A percentile compares a stretch with the other conserved stretches of the same genome.
Conservation (phyloP, 2,113 vertebrate species). For the Lipophrys pholis region DNA sequence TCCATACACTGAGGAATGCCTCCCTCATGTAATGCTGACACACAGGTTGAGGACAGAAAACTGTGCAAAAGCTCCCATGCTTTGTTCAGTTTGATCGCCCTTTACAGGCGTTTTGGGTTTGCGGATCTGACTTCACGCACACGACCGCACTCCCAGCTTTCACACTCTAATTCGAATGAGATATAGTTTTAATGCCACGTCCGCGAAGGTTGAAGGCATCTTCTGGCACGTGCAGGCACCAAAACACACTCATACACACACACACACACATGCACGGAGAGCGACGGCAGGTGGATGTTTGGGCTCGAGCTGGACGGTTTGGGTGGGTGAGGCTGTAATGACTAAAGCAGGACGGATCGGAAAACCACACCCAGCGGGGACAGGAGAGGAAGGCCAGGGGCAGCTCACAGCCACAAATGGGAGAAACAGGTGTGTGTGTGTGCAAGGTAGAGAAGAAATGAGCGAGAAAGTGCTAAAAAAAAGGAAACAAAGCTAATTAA, state of each 20-base stretch:
- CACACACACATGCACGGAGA: not conserved
- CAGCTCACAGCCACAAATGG: constrained; percentile 59
- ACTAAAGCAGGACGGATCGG: constrained; percentile 67
- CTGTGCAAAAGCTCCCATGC: too few relatives aligned
- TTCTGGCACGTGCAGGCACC: constrained; percentile 8
- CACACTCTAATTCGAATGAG: constrained; percentile 54
- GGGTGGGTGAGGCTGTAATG: constrained; percentile 59
- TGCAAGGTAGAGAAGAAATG: constrained; percentile 12
- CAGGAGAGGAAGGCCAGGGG: constrained; percentile 49
- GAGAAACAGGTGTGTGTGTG: constrained; percentile 71
- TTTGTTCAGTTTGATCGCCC: too few relatives aligned
- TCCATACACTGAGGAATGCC: constrained; percentile 59
- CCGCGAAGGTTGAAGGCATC: constrained; percentile 42
- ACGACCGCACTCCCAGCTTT: constrained; percentile 14
- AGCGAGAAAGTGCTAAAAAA: constrained; percentile 42
- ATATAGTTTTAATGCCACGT: constrained; percentile 58
- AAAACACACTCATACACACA: constrained; percentile 17
- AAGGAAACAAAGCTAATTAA: constrained; percentile 35
- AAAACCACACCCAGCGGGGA: constrained; percentile 70
- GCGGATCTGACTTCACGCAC: too few relatives aligned
- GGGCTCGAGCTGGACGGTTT: constrained; percentile 11
- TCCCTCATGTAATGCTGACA: constrained; percentile 36
- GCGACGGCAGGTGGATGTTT: constrained; percentile 57
- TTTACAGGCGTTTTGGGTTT: too few relatives aligned
- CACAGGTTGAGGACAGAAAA: not conserved